Conservation (phyloP, 2,888 invertebrate genomes). For the Euphydryas editha region DNA sequence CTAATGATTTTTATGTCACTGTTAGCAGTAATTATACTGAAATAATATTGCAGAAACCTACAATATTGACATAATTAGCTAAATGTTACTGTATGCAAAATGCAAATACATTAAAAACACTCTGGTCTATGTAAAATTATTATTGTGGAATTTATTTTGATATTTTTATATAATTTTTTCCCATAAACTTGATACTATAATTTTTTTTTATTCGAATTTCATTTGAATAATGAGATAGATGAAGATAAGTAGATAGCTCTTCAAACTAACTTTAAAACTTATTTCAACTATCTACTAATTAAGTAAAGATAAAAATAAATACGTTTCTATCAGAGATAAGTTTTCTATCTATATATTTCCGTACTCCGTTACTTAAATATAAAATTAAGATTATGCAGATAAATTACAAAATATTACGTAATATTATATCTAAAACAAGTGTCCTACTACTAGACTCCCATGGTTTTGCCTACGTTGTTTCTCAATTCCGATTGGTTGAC, state of each 20-base stretch:
- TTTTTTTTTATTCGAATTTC: too few species aligned
- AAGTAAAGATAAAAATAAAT: neutral
- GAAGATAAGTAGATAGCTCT: too few species aligned
- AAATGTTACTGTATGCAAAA: neutral
- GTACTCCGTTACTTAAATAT: too few species aligned
- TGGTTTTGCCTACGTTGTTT: too few species aligned
- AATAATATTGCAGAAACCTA: neutral
- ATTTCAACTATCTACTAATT: neutral
- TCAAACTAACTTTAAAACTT: too few species aligned
- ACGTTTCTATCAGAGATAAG: neutral
- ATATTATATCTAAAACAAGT: neutral
- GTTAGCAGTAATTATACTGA: neutral
- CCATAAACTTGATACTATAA: too few species aligned
- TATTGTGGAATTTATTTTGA: neutral
- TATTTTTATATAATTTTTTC: too few species aligned
- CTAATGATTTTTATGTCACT: constrained; percentile 3
- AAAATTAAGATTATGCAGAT: neutral
- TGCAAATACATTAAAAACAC: neutral
- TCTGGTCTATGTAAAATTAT: neutral
- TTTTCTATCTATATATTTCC: neutral
- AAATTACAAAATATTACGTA: neutral
- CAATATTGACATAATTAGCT: neutral
- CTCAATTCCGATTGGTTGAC: too few species aligned
- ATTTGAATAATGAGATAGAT: too few species aligned
- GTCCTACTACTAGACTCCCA: too few species aligned